Percentiles rank a stretch among this genome's conserved stretches.
phyloP scores from a whole-genome alignment of 2,797 vertebrate genomes.

The Molossus molossus region DNA sequence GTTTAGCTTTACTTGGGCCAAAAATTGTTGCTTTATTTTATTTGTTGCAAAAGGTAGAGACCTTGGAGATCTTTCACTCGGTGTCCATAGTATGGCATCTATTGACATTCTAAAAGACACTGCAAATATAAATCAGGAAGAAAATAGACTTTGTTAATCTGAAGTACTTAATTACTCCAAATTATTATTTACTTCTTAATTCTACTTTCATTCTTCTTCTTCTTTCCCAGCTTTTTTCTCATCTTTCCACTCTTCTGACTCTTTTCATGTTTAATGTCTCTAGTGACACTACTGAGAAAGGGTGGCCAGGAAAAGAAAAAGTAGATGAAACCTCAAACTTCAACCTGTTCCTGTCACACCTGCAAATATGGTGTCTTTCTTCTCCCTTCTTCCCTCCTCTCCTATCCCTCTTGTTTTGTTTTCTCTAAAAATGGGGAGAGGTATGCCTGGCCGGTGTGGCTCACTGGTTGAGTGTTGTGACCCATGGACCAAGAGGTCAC shows the following conservation, averaged over 20 bases:
- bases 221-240: background rate
- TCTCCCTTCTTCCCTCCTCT: accelerated
- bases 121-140: background rate
- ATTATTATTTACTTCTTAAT: background rate
- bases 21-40: background rate
- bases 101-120: background rate
- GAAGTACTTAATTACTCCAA: background rate
- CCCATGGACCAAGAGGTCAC: too few species aligned
- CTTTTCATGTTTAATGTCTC: background rate
- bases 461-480: too few species aligned
- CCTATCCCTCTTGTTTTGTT: background rate
- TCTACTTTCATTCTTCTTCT: background rate
- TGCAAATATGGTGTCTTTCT: background rate
- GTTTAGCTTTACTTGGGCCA: background rate
- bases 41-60: background rate
- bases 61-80: background rate
- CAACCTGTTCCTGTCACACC: accelerated
- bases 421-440: background rate
- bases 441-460: background rate
- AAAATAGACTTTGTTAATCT: background rate
- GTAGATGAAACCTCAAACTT: background rate
- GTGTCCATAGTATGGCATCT: background rate
- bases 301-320: background rate
- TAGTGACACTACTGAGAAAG: background rate
- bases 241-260: background rate